Conservation (phyloP, 2,888 invertebrate species). For the Falcaria lacertinaria region DNA sequence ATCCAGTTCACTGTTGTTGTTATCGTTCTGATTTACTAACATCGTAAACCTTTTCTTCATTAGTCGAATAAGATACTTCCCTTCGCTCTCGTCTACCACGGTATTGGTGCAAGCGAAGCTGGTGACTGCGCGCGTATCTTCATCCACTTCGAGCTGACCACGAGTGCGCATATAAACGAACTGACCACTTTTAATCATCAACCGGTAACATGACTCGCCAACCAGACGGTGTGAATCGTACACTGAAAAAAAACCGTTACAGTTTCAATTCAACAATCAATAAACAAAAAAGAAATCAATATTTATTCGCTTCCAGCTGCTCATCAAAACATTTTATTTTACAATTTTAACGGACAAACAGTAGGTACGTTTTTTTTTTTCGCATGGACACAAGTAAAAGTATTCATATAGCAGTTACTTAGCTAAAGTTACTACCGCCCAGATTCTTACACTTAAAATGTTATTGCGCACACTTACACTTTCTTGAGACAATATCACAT, state of each 20-base stretch:
- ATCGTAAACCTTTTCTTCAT: slow-evolving; percentile 87
- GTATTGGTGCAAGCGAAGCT: slow-evolving; percentile 93
- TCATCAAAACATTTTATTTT: too few species aligned
- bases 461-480: too few species aligned
- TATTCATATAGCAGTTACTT: too few species aligned
- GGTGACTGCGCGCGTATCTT: slow-evolving; percentile 83
- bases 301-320: too few species aligned
- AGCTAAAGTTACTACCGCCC: too few species aligned
- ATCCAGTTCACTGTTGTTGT: too few species aligned
- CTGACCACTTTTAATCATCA: slow-evolving; percentile 87
- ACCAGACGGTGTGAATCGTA: slow-evolving; percentile 87
- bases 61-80: slow-evolving; percentile 82
- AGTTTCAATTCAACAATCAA: neutral
- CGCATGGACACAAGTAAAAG: too few species aligned
- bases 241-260: slow-evolving; percentile 80
- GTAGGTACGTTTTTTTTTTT: too few species aligned
- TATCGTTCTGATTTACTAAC: slow-evolving; percentile 49
- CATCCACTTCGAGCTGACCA: slow-evolving; percentile 89
- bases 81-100: slow-evolving; percentile 85
- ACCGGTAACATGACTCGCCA: slow-evolving; percentile 90
- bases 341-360: too few species aligned
- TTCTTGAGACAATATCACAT: too few species aligned
- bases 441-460: too few species aligned
- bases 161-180: slow-evolving; percentile 90
- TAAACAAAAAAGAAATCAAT: too few species aligned